These are phyloP conservation scores for Rhea pennata DNA, from an alignment of 2,113 vertebrate species.

Conservation along the genomic window DNA sequence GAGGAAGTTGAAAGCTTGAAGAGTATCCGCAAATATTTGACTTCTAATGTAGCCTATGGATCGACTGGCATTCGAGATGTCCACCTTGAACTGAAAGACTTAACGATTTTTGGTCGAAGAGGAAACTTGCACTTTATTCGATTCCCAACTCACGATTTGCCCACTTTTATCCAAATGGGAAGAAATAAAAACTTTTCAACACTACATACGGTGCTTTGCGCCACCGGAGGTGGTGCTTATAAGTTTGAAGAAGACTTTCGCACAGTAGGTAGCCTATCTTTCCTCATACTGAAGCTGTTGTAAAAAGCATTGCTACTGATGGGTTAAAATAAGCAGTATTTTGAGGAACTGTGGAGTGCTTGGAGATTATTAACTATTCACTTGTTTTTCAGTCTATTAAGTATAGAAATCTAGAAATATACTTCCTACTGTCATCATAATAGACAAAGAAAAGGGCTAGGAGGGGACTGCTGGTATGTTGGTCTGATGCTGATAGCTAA, in stretches of 20 bases:
- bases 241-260: slow-evolving; percentile 88
- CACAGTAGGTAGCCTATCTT: slow-evolving; percentile 76
- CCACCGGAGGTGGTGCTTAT: slow-evolving; percentile 85
- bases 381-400: neutral
- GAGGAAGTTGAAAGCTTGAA: slow-evolving; percentile 87
- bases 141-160: slow-evolving; percentile 85
- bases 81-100: slow-evolving; percentile 83
- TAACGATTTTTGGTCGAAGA: slow-evolving; percentile 80
- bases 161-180: slow-evolving; percentile 87
- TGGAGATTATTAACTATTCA: neutral
- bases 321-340: neutral
- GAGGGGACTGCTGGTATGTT: neutral
- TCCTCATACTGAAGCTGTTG: neutral
- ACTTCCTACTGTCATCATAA: neutral
- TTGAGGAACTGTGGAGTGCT: neutral
- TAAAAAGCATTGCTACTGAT: neutral
- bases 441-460: neutral
- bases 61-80: slow-evolving; percentile 85
- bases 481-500: neutral
- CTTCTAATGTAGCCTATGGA: slow-evolving; percentile 85
- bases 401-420: neutral
- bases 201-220: slow-evolving; percentile 85
- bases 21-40: slow-evolving; percentile 85
- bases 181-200: slow-evolving; percentile 86
- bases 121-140: slow-evolving; percentile 87